Evolutionary conservation across 2,888 invertebrate species (phyloP).

Genomic region (Tetramorium bicarinatum): DNA sequence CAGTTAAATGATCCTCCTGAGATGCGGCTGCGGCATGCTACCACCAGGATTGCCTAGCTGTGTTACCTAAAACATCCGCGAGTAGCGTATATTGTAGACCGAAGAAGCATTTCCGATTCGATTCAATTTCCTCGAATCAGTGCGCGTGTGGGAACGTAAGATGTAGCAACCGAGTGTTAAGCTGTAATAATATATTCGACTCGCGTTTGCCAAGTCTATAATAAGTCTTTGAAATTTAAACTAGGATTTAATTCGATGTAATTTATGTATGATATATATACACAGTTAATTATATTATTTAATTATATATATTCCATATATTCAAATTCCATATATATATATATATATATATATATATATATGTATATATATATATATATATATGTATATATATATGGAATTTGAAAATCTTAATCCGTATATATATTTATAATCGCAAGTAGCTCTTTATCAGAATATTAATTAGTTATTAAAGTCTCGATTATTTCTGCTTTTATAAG

Average conservation of each 20-base stretch:
- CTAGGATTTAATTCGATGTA: neutral
- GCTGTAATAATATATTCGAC: neutral
- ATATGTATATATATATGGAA: neutral
- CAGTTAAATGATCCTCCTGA: slow-evolving; percentile 82
- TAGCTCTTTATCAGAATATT: neutral
- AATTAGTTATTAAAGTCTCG: neutral
- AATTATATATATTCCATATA: no score
- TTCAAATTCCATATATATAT: no score
- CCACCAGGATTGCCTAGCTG: slow-evolving; percentile 36
- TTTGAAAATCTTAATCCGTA: neutral
- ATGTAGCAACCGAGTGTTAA: neutral
- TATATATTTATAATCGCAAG: slow-evolving; percentile 1
- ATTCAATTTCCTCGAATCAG: slow-evolving; percentile 18
- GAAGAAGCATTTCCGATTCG: slow-evolving; percentile 27
- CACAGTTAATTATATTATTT: no score
- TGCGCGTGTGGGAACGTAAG: neutral
- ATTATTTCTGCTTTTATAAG: neutral
- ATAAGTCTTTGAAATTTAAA: neutral
- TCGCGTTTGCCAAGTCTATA: neutral
- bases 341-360: no score
- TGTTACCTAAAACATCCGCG: slow-evolving; percentile 30
- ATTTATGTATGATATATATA: neutral
- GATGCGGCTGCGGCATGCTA: slow-evolving; percentile 69
- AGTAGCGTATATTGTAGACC: neutral
- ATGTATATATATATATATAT: no score